Base-by-base conservation (phyloP, 2,888 invertebrate species). In the Gasteruption jaculator region DNA sequence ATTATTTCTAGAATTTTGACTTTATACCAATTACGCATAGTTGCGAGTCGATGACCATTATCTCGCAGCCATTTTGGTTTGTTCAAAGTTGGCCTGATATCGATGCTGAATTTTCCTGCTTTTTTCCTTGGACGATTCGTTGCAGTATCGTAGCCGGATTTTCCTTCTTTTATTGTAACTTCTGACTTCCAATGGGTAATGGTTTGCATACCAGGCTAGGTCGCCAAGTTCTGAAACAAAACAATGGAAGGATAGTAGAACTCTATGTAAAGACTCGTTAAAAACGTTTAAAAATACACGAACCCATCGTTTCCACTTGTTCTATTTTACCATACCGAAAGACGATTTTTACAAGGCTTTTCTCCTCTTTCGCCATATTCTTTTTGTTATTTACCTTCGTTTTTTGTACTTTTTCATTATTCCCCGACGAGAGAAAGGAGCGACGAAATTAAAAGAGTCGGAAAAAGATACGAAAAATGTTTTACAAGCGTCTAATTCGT, bases 141-240 rank as follows among this genome's bases (percentile, higher is more conserved):
- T n/a, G n/a, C n/a, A n/a, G n/a, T n/a, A n/a, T n/a, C n/a, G n/a
- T n/a, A n/a, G n/a, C n/a, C n/a, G n/a, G n/a, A n/a, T n/a, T n/a
- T n/a, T n/a, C n/a, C n/a, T n/a, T n/a, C n/a, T n/a, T n/a, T n/a
- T n/a, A n/a, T n/a, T n/a, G n/a, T n/a, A n/a, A n/a, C n/a, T n/a
- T n/a, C 18, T 40, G 53, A 45, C 46, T 49, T 50, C 47, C 52
- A 36, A 40, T 50, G 52, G 54, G 56, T 53, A 58, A 56, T 54
- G 49, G 50, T 51, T 50, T 52, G 52, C 54, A 44, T 48, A n/a
- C n/a, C n/a, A 54, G 57, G 68, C 65, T 67, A 68, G 62, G 68
- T 68, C 57, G 68, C 66, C 61, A 69, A 57, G 49, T 62, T 69
- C 68, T 69, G 68, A 41, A 68, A 68, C 65, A 62, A 48, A 42